Evolutionary conservation across 2,113 vertebrate species (phyloP), one percentile per base, ranked within the genome.

Genomic region (Alligator sinensis): DNA sequence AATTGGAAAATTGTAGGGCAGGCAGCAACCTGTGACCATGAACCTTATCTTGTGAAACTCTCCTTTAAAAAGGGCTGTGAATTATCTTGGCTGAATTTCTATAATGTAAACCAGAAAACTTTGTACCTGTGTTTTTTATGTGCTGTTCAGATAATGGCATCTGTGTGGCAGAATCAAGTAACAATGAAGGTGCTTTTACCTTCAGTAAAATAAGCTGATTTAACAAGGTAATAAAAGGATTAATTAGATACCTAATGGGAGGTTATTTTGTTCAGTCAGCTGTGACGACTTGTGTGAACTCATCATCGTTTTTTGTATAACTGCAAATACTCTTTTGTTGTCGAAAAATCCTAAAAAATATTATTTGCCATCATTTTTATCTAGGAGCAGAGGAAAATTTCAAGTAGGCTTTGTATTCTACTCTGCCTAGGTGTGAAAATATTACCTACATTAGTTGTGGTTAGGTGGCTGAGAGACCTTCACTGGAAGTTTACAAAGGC

Each of bases 81-180:
- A 15, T 54, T 8, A 3, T 19, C 7, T 61, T 55, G 63, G 2
- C 60, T 38, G 3, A 0, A 16, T 70, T 64, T 28, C 63, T 64
- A 5, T 10, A 1, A 0, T 2, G 34, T 27, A n/a, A 11, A 28
- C 14, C 21, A 10, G 7, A 21, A 12, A 57, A 0, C 30, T 15
- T 10, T 21, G 6, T 62, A 62, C 9, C 64, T 24, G 2, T 47
- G 47, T 47, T 4, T 54, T 22, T 25, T 8, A 77, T 1, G 22
- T 78, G 57, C 22, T 75, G 55, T 55, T 47, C 57, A 34, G 78
- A 62, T 14, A 79, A 5, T 1, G 0, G 11, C 86, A 82, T 17
- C 18, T 18, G 30, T 90, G 81, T 68, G 89, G 77, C 83, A 70
- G 9, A 2, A 3, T 64, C 59, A 78, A 17, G 4, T 2, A 2